Conservation (phyloP, 2,113 vertebrate genomes). For the Charadrius vociferus region DNA sequence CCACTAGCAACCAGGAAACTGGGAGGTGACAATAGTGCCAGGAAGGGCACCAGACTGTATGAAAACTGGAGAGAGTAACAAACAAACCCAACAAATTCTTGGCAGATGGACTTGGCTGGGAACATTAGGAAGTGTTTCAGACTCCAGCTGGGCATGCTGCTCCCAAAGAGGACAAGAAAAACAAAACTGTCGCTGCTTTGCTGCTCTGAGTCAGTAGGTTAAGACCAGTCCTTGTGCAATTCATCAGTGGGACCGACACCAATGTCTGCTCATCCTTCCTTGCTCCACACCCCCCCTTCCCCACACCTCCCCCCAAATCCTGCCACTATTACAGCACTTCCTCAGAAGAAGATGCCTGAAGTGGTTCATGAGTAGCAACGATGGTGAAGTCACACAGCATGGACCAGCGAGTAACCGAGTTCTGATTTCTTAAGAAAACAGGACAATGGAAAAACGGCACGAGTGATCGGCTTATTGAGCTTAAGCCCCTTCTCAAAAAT, state of each 20-base stretch:
- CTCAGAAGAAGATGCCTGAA: not conserved
- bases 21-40: not conserved
- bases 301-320: not conserved
- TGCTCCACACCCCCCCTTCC: not conserved
- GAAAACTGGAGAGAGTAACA: not conserved
- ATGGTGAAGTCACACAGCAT: not conserved
- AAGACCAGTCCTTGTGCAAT: not conserved
- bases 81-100: slow-evolving; percentile 1
- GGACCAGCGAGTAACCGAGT: fast-evolving
- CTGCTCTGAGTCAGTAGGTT: not conserved
- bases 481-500: not conserved
- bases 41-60: slow-evolving; percentile 35
- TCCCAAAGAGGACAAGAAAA: not conserved
- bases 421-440: not conserved
- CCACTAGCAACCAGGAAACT: not conserved
- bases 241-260: not conserved
- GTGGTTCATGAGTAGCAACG: not conserved
- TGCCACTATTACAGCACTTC: not conserved
- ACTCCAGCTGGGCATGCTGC: not conserved
- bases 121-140: slow-evolving; percentile 24
- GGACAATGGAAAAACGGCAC: not conserved
- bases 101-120: not conserved
- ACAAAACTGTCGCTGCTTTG: not conserved
- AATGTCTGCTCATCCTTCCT: not conserved
- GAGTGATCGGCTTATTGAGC: not conserved